A percentile compares a stretch with the other conserved stretches of the same genome.
These are phyloP conservation scores for Oxytorus armatus DNA, from an alignment of 2,888 invertebrate species.

Conservation along the genomic window DNA sequence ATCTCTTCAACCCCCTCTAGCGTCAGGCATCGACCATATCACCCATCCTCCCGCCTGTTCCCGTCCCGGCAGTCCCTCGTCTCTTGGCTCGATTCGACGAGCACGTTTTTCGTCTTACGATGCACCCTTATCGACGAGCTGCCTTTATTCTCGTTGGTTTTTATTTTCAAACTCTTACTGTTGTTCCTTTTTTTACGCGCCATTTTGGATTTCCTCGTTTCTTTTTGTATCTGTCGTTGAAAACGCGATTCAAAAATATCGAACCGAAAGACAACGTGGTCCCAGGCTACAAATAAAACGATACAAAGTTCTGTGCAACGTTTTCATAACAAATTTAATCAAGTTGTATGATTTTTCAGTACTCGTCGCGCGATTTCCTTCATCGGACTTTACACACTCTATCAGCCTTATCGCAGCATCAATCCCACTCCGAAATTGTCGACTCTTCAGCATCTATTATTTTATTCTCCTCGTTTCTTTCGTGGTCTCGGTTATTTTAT, in stretches of 20 bases:
- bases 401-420: background rate
- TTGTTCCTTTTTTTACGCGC: slow-evolving; percentile 5
- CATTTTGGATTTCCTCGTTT: slow-evolving; percentile 1
- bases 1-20: slow-evolving; percentile 71
- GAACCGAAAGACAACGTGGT: background rate
- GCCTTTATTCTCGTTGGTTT: slow-evolving; percentile 29
- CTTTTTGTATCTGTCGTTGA: background rate
- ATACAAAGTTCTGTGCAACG: background rate
- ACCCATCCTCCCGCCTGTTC: slow-evolving; percentile 45
- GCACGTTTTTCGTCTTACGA: slow-evolving; percentile 72
- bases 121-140: slow-evolving; percentile 72
- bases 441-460: slow-evolving; percentile 13
- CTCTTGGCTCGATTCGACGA: slow-evolving; percentile 39
- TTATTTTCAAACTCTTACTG: slow-evolving; percentile 14
- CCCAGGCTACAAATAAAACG: background rate
- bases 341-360: background rate
- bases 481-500: slow-evolving; percentile 6
- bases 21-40: slow-evolving; percentile 41
- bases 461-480: slow-evolving; percentile 1
- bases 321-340: background rate
- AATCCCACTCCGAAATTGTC: slow-evolving; percentile 12
- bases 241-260: background rate
- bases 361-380: background rate
- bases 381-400: background rate
- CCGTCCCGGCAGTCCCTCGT: slow-evolving; percentile 71